A percentile compares a stretch with the other conserved stretches of the same genome.
These are phyloP conservation scores for honey bee (Apis mellifera) DNA, from an alignment of 1,140 invertebrate species.

Conservation along the genomic window Amel_HAv3.1 CM009945.2:6010001-6010500, in stretches of 20 bases:
- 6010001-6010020: constrained; percentile 15
- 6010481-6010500: not conserved
- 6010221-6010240: not conserved
- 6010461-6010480: not conserved
- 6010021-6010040: constrained; percentile 20
- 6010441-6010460: not conserved
- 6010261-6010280: constrained; percentile 1
- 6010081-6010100: not conserved
- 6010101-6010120: not conserved
- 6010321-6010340: not conserved
- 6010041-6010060: not conserved
- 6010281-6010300: not conserved
- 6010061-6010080: not conserved
- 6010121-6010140: not conserved
- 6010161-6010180: not conserved
- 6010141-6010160: not conserved
- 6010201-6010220: constrained; percentile 38
- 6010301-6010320: not conserved
- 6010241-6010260: not conserved
- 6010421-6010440: not conserved
- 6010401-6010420: not conserved
- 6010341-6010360: not conserved
- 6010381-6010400: not conserved
- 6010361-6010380: not conserved
- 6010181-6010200: constrained; percentile 33